Evolutionary conservation across 2,113 vertebrate species (phyloP), one percentile per base, ranked within the genome.

Genomic region (Pomatostomus ruficeps): DNA sequence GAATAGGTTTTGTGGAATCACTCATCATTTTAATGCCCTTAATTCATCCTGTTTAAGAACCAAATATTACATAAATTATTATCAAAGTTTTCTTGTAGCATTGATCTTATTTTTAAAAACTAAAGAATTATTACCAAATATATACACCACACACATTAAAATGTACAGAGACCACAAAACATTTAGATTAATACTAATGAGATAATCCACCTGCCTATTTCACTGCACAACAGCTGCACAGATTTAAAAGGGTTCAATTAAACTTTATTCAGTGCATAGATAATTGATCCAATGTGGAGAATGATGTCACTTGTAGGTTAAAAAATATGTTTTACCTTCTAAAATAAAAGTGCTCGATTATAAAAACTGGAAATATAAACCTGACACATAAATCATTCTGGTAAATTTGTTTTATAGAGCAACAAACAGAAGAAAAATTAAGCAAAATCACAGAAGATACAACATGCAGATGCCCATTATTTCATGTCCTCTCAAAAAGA

Each of bases 241-340:
- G 91, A 88, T 96, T 97, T 97, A 97, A 98, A 96, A 97, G 93
- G 71, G 76, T 92, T 96, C 97, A 97, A 96, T 97, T 98, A 98
- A 98, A 97, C 89, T 97, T 98, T 97, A 97, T 97, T 98, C 96
- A 96, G 95, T 85, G 85, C 75, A 82, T 93, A 95, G 88, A 97
- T 97, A 97, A 97, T 94, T 97, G 91, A 97, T 97, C 92, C 93
- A 97, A 89, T 87, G 67, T 97, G 85, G 76, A 95, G 67, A 95
- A 84, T 92, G 85, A 97, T 96, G 79, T 96, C 89, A 95, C 61
- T 52, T 62, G 82, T 95, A 97, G 65, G 55, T 94, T 96, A 90
- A 93, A 94, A 95, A 96, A 92, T 95, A 91, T 92, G 78, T 94
- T 91, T 96, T 97, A 83, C 57, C n/a, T 23, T 96, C 97, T 95